Conservation (phyloP, 2,888 invertebrate species). For the Ochropleura plecta region DNA sequence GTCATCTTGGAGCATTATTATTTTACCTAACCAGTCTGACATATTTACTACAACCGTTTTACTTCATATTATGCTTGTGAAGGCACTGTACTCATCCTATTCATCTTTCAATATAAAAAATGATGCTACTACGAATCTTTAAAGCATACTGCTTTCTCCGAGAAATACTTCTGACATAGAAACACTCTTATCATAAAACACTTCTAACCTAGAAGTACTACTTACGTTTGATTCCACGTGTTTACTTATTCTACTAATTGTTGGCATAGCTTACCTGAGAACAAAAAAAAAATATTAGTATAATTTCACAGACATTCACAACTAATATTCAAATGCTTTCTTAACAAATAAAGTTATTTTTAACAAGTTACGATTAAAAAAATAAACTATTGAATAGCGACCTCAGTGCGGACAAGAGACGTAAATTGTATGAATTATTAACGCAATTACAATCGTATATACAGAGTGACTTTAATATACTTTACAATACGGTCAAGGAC, state of each 20-base stretch:
- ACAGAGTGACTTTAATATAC: constrained; percentile 35
- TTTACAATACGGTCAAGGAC: constrained; percentile 54
- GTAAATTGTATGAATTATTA: constrained; percentile 46
- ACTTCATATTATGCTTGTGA: background rate
- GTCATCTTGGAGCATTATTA: background rate
- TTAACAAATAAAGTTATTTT: background rate
- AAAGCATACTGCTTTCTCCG: background rate
- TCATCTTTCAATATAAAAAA: background rate
- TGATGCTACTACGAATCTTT: background rate
- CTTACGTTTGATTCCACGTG: constrained; percentile 6
- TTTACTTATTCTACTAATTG: constrained; percentile 5
- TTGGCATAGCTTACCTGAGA: constrained; percentile 55
- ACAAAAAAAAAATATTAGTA: constrained; percentile 31
- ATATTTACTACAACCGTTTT: background rate
- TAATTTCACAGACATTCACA: background rate
- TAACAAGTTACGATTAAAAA: background rate
- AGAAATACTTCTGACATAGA: no score
- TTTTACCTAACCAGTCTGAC: background rate
- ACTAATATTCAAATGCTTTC: background rate
- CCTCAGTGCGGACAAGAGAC: constrained; percentile 27
- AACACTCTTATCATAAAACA: no score
- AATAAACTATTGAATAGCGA: constrained; percentile 18
- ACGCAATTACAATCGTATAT: constrained; percentile 38
- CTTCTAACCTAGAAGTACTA: background rate
- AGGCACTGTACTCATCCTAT: background rate